phyloP scores from a whole-genome alignment of 1,140 invertebrate genomes.

The Diabrotica undecimpunctata region DNA sequence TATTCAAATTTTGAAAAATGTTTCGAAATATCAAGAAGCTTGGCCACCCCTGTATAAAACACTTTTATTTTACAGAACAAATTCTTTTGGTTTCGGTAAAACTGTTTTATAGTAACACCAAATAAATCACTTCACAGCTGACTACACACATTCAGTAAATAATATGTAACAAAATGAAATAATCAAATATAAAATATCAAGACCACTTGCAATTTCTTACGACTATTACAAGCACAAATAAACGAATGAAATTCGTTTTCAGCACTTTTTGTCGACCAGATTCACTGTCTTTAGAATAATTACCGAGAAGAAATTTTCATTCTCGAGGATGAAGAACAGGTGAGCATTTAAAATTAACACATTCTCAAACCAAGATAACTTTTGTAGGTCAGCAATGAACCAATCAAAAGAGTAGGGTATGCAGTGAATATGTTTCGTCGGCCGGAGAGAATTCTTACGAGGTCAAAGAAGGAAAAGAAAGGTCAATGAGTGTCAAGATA shows the following conservation, averaged over 20 bases:
- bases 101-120: too few relatives aligned
- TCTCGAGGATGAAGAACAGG: conserved; percentile 4
- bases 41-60: too few relatives aligned
- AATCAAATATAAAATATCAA: conserved; percentile 4
- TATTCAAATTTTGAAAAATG: too few relatives aligned
- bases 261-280: conserved; percentile 27
- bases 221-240: conserved; percentile 18
- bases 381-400: conserved; percentile 37
- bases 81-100: too few relatives aligned
- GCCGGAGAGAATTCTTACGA: conserved; percentile 22
- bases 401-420: conserved; percentile 43
- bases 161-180: too few relatives aligned
- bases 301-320: conserved; percentile 13
- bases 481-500: conserved; percentile 30
- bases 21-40: too few relatives aligned
- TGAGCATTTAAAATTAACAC: conserved; percentile 20
- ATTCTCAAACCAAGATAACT: conserved; percentile 20
- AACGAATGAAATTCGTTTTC: conserved; percentile 26
- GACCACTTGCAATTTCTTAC: conserved; percentile 30
- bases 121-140: too few relatives aligned
- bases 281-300: conserved; percentile 28
- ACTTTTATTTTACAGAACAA: too few relatives aligned
- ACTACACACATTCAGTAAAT: too few relatives aligned
- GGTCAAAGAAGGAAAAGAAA: conserved; percentile 24
- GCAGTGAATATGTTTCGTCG: conserved; percentile 20